A percentile compares a stretch with the other conserved stretches of the same genome.
phyloP scores from a whole-genome alignment of 2,888 invertebrate species.

The Xestia ashworthii region DNA sequence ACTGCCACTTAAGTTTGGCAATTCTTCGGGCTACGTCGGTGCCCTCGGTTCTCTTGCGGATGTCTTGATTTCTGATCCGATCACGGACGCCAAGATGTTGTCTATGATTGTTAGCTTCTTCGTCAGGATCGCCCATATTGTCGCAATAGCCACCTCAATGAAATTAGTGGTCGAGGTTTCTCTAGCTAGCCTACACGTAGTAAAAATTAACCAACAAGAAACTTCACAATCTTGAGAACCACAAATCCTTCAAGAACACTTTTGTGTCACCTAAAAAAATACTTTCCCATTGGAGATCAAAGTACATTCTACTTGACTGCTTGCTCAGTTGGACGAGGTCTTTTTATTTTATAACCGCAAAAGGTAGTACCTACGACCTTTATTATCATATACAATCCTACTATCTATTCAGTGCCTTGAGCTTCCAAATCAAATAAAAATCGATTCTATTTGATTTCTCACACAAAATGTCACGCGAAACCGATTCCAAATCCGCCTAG shows the following conservation, averaged over 20 bases:
- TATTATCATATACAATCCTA: background rate
- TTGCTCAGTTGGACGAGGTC: background rate
- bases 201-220: background rate
- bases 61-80: too few species aligned
- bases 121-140: background rate
- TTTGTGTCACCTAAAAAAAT: background rate
- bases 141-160: background rate
- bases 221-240: constrained; percentile 1
- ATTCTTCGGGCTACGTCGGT: too few species aligned
- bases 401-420: constrained; percentile 9
- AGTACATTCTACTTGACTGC: too few species aligned
- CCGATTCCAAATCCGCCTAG: constrained; percentile 12
- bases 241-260: background rate
- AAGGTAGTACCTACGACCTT: background rate
- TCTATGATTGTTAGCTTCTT: background rate
- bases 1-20: too few species aligned
- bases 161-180: background rate
- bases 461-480: constrained; percentile 38
- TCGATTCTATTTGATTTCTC: constrained; percentile 35
- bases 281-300: background rate
- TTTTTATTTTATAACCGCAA: constrained; percentile 2
- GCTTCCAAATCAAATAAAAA: constrained; percentile 30
- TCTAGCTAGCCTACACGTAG: background rate
- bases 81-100: background rate
- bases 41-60: too few species aligned